Evolutionary conservation across 2,797 vertebrate species (phyloP).

Genomic region (Falco biarmicus): DNA sequence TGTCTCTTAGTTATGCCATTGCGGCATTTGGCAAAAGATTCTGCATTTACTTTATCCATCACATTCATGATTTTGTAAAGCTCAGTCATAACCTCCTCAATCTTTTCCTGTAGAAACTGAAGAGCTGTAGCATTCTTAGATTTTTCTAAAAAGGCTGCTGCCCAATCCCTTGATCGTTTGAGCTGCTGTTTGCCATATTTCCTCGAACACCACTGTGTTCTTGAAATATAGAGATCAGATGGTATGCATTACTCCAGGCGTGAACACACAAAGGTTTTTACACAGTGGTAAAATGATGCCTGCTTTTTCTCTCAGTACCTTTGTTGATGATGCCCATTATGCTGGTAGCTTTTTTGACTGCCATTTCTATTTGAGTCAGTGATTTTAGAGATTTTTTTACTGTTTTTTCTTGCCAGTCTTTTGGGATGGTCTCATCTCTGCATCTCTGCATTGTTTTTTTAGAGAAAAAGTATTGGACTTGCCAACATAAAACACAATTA

Average conservation of each 20-base stretch:
- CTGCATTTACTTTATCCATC: background rate
- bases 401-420: background rate
- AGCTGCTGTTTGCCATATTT: background rate
- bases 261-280: background rate
- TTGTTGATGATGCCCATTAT: background rate
- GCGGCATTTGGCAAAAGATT: background rate
- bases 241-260: accelerated
- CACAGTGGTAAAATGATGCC: background rate
- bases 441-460: background rate
- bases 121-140: background rate
- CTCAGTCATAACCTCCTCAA: background rate
- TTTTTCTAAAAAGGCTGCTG: background rate
- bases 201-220: background rate
- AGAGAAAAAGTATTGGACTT: background rate
- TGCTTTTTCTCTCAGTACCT: background rate
- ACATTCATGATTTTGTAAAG: background rate
- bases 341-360: background rate
- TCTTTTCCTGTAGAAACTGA: background rate
- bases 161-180: background rate
- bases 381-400: background rate
- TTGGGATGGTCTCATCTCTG: background rate
- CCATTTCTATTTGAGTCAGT: background rate
- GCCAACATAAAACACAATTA: background rate
- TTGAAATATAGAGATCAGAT: background rate
- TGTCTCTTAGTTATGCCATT: background rate